Percentiles rank a stretch among this genome's conserved stretches.
Evolutionary conservation across 2,113 vertebrate species (phyloP).

Genomic region (Leptobrachium leishanense): DNA sequence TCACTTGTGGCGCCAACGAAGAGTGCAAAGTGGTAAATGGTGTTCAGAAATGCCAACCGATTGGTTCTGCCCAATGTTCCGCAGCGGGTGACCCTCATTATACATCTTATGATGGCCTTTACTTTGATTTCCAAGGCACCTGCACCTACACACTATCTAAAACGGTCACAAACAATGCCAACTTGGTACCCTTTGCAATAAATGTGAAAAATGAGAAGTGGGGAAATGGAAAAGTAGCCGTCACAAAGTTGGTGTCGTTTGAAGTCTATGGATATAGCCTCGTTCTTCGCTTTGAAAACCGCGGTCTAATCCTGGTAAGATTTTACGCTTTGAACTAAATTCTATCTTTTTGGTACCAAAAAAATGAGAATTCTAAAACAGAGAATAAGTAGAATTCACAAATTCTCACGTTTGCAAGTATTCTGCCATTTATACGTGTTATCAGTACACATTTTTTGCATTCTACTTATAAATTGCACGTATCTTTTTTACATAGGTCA

Average conservation of each 20-base stretch:
- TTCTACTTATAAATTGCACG: too few species aligned
- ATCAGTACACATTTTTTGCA: neutral
- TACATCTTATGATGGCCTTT: slow-evolving; percentile 50
- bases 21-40: slow-evolving; percentile 52
- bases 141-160: slow-evolving; percentile 55
- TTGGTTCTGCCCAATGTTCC: slow-evolving; percentile 47
- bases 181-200: slow-evolving; percentile 42
- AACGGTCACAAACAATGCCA: neutral
- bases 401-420: neutral
- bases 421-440: too few species aligned
- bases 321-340: neutral
- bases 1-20: slow-evolving; percentile 51
- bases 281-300: slow-evolving; percentile 40
- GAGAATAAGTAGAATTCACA: neutral
- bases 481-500: slow-evolving; percentile 56
- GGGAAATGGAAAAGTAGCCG: neutral
- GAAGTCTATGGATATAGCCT: slow-evolving; percentile 49
- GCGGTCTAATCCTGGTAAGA: slow-evolving; percentile 54
- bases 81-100: slow-evolving; percentile 54
- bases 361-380: too few species aligned
- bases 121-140: slow-evolving; percentile 58
- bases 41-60: slow-evolving; percentile 47
- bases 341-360: too few species aligned
- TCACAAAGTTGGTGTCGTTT: slow-evolving; percentile 51
- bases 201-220: slow-evolving; percentile 43